A percentile compares a stretch with the other conserved stretches of the same genome.
Evolutionary conservation across 2,888 invertebrate genomes (phyloP).

Genomic region (Cerastis rubricosa): DNA sequence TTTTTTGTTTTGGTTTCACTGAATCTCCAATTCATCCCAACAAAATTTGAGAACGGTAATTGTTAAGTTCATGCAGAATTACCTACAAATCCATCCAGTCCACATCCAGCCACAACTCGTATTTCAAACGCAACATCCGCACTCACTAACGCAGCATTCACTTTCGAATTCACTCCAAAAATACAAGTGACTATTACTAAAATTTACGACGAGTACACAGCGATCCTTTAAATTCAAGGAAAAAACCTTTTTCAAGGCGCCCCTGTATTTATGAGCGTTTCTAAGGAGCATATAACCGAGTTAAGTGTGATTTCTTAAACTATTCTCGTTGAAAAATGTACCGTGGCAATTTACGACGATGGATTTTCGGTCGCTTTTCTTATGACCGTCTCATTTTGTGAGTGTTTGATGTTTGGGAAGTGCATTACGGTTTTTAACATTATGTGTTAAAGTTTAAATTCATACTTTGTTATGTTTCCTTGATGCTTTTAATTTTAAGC

Average conservation of each 20-base stretch:
- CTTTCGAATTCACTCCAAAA: conserved; percentile 65
- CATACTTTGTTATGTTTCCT: neutral
- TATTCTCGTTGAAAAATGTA: conserved; percentile 63
- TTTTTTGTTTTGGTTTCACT: too few species aligned
- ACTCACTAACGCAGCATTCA: conserved; percentile 40
- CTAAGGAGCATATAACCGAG: conserved; percentile 73
- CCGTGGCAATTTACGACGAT: conserved; percentile 60
- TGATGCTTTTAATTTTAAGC: neutral
- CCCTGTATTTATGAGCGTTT: conserved; percentile 67
- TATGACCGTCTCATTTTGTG: conserved; percentile 30
- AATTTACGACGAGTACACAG: conserved; percentile 79
- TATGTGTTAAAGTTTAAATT: neutral
- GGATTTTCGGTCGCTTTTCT: conserved; percentile 52
- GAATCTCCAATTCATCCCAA: neutral
- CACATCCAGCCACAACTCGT: neutral
- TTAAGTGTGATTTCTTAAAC: conserved; percentile 75
- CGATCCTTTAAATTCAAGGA: conserved; percentile 78
- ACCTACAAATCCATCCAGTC: neutral
- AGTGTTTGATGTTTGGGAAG: conserved; percentile 46
- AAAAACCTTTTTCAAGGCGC: conserved; percentile 76
- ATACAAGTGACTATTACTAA: conserved; percentile 67
- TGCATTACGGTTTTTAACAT: conserved; percentile 8
- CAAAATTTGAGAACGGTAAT: too few species aligned
- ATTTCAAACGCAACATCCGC: conserved; percentile 32
- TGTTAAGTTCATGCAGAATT: neutral